These are phyloP conservation scores for Phoebastria nigripes DNA, from an alignment of 2,797 vertebrate genomes.

Conservation along the genomic window DNA sequence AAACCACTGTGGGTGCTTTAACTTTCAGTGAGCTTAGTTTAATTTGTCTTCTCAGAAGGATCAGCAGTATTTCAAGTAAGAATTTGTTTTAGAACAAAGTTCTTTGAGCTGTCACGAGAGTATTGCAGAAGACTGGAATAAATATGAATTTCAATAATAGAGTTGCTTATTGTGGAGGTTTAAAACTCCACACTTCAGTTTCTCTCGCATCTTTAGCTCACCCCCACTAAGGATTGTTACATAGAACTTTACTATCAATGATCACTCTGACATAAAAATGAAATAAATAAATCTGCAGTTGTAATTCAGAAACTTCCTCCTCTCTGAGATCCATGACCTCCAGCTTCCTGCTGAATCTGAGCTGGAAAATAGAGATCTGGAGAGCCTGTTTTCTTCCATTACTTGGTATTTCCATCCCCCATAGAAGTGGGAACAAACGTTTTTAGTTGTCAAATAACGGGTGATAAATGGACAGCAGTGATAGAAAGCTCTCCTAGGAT, in stretches of 20 bases:
- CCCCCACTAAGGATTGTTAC: background rate
- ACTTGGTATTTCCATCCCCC: background rate
- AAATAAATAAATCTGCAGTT: background rate
- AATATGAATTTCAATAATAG: background rate
- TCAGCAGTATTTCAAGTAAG: background rate
- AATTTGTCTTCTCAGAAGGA: background rate
- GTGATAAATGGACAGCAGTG: background rate
- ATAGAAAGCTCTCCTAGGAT: background rate
- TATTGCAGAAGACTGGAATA: background rate
- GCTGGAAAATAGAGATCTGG: background rate
- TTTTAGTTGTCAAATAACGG: background rate
- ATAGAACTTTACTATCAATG: background rate
- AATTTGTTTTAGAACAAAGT: background rate
- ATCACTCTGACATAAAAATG: background rate
- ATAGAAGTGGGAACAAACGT: background rate
- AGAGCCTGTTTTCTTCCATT: background rate
- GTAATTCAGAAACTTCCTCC: background rate
- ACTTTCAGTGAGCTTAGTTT: background rate
- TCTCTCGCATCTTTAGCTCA: background rate
- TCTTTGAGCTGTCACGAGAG: background rate
- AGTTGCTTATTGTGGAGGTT: background rate
- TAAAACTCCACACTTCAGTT: background rate
- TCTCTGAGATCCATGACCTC: background rate
- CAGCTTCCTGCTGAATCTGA: background rate
- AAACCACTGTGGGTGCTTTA: background rate